Conservation (phyloP, 2,888 invertebrate species). For the Hermaeophaga mercurialis region DNA sequence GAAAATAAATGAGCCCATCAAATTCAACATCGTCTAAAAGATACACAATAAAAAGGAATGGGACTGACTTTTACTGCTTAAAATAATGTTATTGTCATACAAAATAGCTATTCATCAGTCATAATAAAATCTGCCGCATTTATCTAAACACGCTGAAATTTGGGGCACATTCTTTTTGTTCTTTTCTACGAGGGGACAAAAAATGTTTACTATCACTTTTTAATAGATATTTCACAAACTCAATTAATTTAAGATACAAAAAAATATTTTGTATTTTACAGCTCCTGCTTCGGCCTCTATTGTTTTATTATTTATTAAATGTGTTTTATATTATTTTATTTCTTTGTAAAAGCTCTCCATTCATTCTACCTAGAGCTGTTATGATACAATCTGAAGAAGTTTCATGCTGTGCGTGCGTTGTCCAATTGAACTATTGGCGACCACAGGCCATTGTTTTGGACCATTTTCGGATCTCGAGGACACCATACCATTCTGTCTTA, state of each 20-base stretch:
- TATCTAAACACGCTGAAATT: conserved; percentile 24
- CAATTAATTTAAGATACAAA: too few relatives aligned
- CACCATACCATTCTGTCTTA: conserved; percentile 38
- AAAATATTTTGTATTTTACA: too few relatives aligned
- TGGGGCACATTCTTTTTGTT: conserved; percentile 20
- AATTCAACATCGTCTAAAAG: conserved; percentile 8
- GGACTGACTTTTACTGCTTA: conserved; percentile 18
- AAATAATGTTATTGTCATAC: conserved; percentile 16
- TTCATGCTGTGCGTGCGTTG: conserved; percentile 13
- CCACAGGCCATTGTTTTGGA: conserved; percentile 36
- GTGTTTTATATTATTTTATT: too few relatives aligned
- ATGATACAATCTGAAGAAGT: not conserved
- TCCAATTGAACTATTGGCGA: conserved; percentile 8
- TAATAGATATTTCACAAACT: too few relatives aligned
- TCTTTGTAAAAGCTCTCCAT: too few relatives aligned
- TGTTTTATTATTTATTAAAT: too few relatives aligned
- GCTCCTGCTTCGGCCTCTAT: too few relatives aligned
- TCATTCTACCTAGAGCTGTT: not conserved
- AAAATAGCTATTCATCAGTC: conserved; percentile 10
- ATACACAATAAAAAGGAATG: conserved; percentile 3
- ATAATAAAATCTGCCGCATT: conserved; percentile 15
- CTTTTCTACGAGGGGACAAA: conserved; percentile 2
- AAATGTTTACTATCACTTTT: too few relatives aligned
- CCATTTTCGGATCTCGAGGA: conserved; percentile 39
- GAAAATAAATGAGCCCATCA: conserved; percentile 1